Base-by-base conservation (phyloP, 2,797 vertebrate genomes). In the Benthosema pterotum region DNA sequence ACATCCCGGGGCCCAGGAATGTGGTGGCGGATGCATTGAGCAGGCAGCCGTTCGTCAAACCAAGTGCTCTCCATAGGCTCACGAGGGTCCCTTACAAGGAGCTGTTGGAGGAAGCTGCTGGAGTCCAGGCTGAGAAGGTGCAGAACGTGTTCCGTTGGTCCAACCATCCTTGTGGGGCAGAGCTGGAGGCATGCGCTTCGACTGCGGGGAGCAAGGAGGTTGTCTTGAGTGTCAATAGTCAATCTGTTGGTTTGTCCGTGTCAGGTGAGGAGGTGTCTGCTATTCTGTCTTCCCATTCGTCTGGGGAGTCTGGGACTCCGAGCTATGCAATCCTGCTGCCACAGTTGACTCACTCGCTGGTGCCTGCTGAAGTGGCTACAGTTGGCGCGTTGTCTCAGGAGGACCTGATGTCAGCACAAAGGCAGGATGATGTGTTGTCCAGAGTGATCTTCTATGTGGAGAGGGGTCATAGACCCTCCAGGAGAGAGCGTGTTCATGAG, bases 91-190 rank as follows among this genome's bases (percentile, higher is more conserved):
- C 38, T 14, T 45, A 53, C 15, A n/a, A 45, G 38, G n/a, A 12
- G 1, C 7, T 63, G 32, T 38, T 63, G 2, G 25, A 11, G 2
- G 51, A 63, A 16, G 60, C 45, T 50, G 19, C 47, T 60, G 46
- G 42, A n/a, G n/a, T 69, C 5, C 13, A 4, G 13, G 16, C 43
- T 16, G 49, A 56, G n/a, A 13, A 2, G 12, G 13, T 61, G 1
- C 71, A 66, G 15, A 51, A 62, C 61, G 52, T 48, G 2, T 69
- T 72, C 15, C 12, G 45, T 12, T 66, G 28, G 47, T 32, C n/a
- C 16, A 32, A 6, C 2, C 42, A 59, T 38, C 17, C 56, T 28
- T 48, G 47, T 11, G 22, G 19, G 9, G 22, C 2, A 45, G 49
- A 13, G 14, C 17, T 22, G 22, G 22, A 22, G 22, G 4, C 2